A percentile compares a stretch with the other conserved stretches of the same genome.
Conservation (phyloP, 2,113 vertebrate genomes). For the Pseudorasbora parva region DNA sequence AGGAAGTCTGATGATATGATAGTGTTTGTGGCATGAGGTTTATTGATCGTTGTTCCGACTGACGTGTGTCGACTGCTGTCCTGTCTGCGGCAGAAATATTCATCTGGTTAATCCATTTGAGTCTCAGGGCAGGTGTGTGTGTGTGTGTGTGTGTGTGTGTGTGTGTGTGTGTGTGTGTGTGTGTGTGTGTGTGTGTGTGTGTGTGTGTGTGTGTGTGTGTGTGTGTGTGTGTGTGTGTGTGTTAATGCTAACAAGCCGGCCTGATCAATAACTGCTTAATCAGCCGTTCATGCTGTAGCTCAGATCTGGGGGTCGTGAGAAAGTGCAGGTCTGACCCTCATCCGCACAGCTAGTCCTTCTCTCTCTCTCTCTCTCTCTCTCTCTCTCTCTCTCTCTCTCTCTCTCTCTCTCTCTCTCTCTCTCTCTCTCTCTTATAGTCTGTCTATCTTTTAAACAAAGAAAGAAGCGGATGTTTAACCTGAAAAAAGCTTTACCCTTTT, state of each 20-base stretch:
- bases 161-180: conserved; percentile 2
- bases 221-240: no score
- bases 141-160: conserved; percentile 16
- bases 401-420: not conserved
- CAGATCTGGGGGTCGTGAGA: conserved; percentile 21
- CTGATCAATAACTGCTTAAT: conserved; percentile 34
- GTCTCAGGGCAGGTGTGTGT: not conserved
- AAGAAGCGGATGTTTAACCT: not conserved
- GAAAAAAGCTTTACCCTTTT: not conserved
- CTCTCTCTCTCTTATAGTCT: not conserved
- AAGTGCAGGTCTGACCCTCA: not conserved
- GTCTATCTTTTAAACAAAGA: not conserved
- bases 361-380: not conserved
- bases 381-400: not conserved
- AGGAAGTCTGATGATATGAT: not conserved
- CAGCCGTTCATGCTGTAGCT: conserved; percentile 10
- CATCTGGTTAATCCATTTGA: not conserved
- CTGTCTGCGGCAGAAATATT: conserved; percentile 9
- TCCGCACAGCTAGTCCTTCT: not conserved
- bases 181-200: conserved; percentile 7
- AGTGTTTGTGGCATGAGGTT: not conserved
- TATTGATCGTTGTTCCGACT: not conserved
- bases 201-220: conserved; percentile 15
- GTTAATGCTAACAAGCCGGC: conserved; percentile 2
- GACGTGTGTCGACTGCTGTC: conserved; percentile 15